These are phyloP conservation scores for Ceraclea dissimilis DNA, from an alignment of 2,888 invertebrate species.

Conservation along the genomic window DNA sequence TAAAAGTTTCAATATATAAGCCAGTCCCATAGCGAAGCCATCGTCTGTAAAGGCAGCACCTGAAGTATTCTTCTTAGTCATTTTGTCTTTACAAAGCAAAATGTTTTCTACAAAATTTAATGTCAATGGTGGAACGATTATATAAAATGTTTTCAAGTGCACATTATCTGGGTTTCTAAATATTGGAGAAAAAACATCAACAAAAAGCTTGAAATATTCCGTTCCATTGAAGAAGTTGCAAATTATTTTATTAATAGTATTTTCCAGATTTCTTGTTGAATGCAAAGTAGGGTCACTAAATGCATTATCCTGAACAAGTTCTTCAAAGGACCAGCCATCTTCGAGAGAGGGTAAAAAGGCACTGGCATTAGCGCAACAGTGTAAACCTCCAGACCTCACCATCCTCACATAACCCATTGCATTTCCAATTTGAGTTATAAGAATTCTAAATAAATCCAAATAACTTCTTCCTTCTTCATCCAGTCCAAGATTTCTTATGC, in stretches of 20 bases:
- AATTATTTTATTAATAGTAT: slow-evolving; percentile 68
- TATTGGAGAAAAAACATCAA: slow-evolving; percentile 86
- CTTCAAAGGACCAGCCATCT: slow-evolving; percentile 35
- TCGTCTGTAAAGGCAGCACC: slow-evolving; percentile 95
- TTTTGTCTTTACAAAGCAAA: slow-evolving; percentile 83
- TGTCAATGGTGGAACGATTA: slow-evolving; percentile 88
- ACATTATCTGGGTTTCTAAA: slow-evolving; percentile 79
- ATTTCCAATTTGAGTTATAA: slow-evolving; percentile 93
- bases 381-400: slow-evolving; percentile 87
- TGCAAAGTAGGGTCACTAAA: slow-evolving; percentile 53
- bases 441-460: slow-evolving; percentile 84
- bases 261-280: slow-evolving; percentile 66
- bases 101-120: slow-evolving; percentile 93
- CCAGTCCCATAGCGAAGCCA: slow-evolving; percentile 93
- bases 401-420: slow-evolving; percentile 94
- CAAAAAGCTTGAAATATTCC: slow-evolving; percentile 82
- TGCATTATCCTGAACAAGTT: slow-evolving; percentile 52
- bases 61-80: slow-evolving; percentile 81
- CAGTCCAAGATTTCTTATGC: slow-evolving; percentile 79
- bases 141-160: slow-evolving; percentile 86
- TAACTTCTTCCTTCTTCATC: slow-evolving; percentile 78
- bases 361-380: slow-evolving; percentile 86
- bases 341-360: slow-evolving; percentile 81
- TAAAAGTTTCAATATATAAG: slow-evolving; percentile 85
- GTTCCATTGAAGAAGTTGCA: slow-evolving; percentile 82